These are phyloP conservation scores for Rana temporaria DNA, from an alignment of 2,113 vertebrate species.

Conservation along the genomic window DNA sequence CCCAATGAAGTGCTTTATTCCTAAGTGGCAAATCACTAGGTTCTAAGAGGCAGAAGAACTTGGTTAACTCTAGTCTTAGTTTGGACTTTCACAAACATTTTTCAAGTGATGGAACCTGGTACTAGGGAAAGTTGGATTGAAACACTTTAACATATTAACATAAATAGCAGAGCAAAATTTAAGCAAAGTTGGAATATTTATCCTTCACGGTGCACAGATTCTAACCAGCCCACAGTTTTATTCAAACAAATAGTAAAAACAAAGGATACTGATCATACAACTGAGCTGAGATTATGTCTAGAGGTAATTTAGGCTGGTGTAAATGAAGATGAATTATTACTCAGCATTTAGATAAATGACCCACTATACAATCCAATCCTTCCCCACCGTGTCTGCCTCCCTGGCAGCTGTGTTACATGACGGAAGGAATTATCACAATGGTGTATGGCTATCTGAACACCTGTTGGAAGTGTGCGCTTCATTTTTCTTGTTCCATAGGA, in stretches of 20 bases:
- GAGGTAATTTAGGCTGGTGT: not conserved
- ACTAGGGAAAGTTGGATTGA: too few relatives aligned
- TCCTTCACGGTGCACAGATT: too few relatives aligned
- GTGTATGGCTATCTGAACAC: constrained; percentile 29
- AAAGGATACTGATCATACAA: not conserved
- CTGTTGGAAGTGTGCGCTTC: constrained; percentile 51
- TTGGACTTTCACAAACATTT: too few relatives aligned
- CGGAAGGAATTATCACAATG: constrained; percentile 48
- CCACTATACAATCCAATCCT: not conserved
- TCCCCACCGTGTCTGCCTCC: constrained; percentile 26
- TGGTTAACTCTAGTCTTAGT: too few relatives aligned
- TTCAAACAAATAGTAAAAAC: not conserved
- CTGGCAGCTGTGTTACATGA: constrained; percentile 37
- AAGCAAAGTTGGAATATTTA: too few relatives aligned
- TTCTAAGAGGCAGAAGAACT: too few relatives aligned
- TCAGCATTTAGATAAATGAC: not conserved
- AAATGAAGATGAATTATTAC: constrained; percentile 45
- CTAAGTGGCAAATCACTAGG: too few relatives aligned
- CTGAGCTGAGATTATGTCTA: not conserved
- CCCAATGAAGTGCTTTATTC: too few relatives aligned
- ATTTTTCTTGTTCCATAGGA: constrained; percentile 52
- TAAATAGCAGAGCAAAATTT: too few relatives aligned
- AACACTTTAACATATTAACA: too few relatives aligned
- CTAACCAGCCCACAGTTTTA: too few relatives aligned
- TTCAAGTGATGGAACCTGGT: too few relatives aligned